Conservation (phyloP, 1,140 invertebrate genomes). For the Zeugodacus cucurbitae region DNA sequence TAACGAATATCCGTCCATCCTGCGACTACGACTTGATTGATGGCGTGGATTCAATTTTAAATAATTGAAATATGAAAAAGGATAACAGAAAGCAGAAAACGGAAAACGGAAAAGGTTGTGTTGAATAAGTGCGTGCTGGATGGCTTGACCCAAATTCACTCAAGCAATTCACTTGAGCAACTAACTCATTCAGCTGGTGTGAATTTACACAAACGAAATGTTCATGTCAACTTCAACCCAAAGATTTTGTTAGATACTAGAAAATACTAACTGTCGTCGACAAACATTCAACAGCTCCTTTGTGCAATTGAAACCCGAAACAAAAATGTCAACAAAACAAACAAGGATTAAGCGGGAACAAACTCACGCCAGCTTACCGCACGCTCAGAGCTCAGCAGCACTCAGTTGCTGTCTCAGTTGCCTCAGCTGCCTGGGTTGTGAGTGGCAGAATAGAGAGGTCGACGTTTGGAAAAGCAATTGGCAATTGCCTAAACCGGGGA, state of each 20-base stretch:
- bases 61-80: background rate
- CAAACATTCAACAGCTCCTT: background rate
- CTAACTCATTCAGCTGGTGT: background rate
- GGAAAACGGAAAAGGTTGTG: background rate
- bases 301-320: conserved; percentile 18
- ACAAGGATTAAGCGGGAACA: conserved; percentile 27
- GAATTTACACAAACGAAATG: background rate
- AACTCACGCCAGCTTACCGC: background rate
- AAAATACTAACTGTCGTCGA: background rate
- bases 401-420: background rate
- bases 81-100: too few relatives aligned
- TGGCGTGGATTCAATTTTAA: background rate
- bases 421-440: background rate
- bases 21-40: background rate
- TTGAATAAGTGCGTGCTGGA: background rate
- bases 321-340: conserved; percentile 43
- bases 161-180: too few relatives aligned
- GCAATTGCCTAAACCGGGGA: background rate
- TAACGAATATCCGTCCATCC: background rate
- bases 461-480: background rate
- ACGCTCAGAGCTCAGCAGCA: background rate
- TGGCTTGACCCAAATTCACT: background rate
- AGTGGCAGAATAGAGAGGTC: background rate
- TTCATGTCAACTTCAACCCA: background rate
- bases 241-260: background rate